Evolutionary conservation across 2,888 invertebrate genomes (phyloP).

Genomic region (Acleris holmiana): DNA sequence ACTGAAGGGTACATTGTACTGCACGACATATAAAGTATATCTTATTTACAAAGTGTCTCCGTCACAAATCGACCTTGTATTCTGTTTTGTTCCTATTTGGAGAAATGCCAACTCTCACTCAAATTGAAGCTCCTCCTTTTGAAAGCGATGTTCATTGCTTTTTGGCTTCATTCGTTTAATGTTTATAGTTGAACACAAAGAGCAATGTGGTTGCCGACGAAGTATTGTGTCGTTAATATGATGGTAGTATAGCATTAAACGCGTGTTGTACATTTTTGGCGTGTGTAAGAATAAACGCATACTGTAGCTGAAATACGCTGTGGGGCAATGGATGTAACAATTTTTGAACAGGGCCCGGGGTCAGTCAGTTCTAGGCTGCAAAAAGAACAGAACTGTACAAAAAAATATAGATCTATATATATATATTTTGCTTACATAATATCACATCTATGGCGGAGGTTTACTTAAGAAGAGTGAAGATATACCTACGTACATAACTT

Average conservation of each 20-base stretch:
- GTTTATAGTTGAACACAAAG: not conserved
- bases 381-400: too few relatives aligned
- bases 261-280: slow-evolving; percentile 27
- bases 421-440: too few relatives aligned
- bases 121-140: not conserved
- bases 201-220: not conserved
- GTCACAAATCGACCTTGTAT: slow-evolving; percentile 43
- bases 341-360: not conserved
- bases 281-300: slow-evolving; percentile 6
- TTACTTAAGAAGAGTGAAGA: too few relatives aligned
- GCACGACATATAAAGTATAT: slow-evolving; percentile 14
- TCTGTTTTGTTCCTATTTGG: slow-evolving; percentile 69
- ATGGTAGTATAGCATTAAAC: slow-evolving; percentile 13
- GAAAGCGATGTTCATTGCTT: slow-evolving; percentile 2
- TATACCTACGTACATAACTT: too few relatives aligned
- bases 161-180: not conserved
- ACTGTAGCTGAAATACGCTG: slow-evolving; percentile 1
- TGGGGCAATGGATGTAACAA: not conserved
- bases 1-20: slow-evolving; percentile 35
- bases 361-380: too few relatives aligned
- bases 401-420: too few relatives aligned
- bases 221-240: slow-evolving; percentile 1
- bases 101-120: slow-evolving; percentile 54
- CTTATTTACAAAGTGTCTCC: slow-evolving; percentile 29
- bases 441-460: too few relatives aligned